These are phyloP conservation scores for Agrochola lychnidis DNA, from an alignment of 2,888 invertebrate species.

Conservation along the genomic window DNA sequence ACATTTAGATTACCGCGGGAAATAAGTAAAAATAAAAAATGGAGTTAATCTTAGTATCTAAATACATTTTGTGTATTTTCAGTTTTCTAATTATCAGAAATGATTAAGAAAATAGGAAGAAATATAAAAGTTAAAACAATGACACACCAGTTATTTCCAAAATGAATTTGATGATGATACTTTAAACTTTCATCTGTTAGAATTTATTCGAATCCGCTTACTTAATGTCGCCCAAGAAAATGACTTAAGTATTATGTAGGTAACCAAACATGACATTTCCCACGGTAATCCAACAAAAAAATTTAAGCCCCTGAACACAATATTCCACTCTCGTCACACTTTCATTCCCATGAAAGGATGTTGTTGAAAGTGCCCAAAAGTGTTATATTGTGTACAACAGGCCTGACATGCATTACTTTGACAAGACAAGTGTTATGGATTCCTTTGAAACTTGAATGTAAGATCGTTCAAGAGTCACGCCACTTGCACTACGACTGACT, in stretches of 20 bases:
- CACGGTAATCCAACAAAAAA: slow-evolving; percentile 40
- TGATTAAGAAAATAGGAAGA: neutral
- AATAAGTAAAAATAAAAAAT: neutral
- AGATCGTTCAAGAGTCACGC: too few relatives aligned
- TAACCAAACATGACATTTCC: slow-evolving; percentile 1
- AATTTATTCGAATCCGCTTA: neutral
- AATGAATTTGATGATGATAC: neutral
- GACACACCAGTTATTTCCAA: slow-evolving; percentile 9
- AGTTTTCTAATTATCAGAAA: neutral
- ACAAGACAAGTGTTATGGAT: slow-evolving; percentile 17
- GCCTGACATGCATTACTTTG: slow-evolving; percentile 18
- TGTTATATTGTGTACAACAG: slow-evolving; percentile 5
- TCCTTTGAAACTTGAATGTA: neutral
- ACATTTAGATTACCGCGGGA: slow-evolving; percentile 51
- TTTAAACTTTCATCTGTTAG: neutral
- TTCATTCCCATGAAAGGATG: neutral
- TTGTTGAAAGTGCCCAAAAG: slow-evolving; percentile 23
- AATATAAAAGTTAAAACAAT: slow-evolving; percentile 1
- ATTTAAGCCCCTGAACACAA: slow-evolving; percentile 7
- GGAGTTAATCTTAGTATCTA: neutral
- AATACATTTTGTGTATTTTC: neutral
- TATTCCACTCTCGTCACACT: neutral
- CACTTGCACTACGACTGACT: too few relatives aligned
- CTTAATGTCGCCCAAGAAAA: neutral
- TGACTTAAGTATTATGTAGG: neutral